Evolutionary conservation across 1,140 invertebrate species (phyloP).

Genomic region (Macrosteles quadrilineatus): DNA sequence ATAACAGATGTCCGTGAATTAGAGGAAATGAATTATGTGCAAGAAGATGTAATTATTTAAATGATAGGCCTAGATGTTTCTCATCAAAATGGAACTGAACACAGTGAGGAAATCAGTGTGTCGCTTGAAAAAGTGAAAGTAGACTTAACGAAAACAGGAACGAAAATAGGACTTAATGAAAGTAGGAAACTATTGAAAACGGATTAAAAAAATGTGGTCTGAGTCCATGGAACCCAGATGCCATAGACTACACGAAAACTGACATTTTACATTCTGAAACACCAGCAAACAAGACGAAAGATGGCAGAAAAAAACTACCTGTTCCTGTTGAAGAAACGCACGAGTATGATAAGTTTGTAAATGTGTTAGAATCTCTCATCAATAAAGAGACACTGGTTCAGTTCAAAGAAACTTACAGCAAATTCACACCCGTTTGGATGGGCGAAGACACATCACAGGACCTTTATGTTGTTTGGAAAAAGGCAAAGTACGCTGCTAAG

Average conservation of each 20-base stretch:
- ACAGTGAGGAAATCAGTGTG: too few relatives aligned
- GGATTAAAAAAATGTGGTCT: slow-evolving; percentile 47
- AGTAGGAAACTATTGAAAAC: slow-evolving; percentile 42
- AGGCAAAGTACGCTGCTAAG: not conserved
- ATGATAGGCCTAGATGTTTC: too few relatives aligned
- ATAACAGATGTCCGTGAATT: too few relatives aligned
- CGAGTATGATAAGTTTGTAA: not conserved
- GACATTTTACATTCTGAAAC: not conserved
- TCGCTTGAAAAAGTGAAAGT: too few relatives aligned
- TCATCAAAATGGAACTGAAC: too few relatives aligned
- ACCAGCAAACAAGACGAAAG: not conserved
- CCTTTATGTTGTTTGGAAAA: not conserved
- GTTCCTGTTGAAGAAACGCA: too few relatives aligned
- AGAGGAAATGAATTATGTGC: too few relatives aligned
- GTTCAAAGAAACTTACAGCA: slow-evolving; percentile 1
- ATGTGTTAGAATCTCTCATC: not conserved
- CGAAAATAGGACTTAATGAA: too few relatives aligned
- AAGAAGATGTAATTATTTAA: too few relatives aligned
- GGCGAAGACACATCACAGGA: not conserved
- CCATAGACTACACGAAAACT: slow-evolving; percentile 44
- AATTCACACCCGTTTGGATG: not conserved
- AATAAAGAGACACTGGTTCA: not conserved
- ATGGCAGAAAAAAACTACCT: too few relatives aligned
- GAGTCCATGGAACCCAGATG: slow-evolving; percentile 45
- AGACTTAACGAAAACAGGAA: too few relatives aligned